Conservation (phyloP, 2,113 vertebrate species). For the Psophia crepitans region DNA sequence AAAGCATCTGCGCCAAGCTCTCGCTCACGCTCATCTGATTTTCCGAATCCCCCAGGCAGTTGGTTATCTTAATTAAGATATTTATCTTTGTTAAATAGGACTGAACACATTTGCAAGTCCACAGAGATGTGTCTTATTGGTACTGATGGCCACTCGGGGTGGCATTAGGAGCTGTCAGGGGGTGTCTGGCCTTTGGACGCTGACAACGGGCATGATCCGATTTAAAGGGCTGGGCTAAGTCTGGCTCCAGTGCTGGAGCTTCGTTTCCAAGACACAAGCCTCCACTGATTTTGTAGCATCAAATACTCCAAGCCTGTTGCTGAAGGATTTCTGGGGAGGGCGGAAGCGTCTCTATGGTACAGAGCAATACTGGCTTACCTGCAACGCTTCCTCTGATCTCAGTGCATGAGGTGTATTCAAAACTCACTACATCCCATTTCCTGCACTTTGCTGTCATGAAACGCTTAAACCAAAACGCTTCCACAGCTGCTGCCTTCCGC, state of each 20-base stretch:
- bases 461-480: background rate
- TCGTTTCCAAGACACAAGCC: background rate
- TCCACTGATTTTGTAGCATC: background rate
- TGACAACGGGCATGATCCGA: background rate
- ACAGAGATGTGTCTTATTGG: background rate
- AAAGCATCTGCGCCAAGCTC: background rate
- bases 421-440: background rate
- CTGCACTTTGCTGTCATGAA: background rate
- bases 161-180: background rate
- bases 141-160: background rate
- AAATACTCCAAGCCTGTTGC: background rate
- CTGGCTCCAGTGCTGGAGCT: background rate
- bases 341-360: background rate
- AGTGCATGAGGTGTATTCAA: rapidly evolving
- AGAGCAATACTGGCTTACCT: background rate
- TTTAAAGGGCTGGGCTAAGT: background rate
- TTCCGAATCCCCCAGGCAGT: background rate
- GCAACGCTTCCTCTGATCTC: background rate
- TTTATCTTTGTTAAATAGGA: background rate
- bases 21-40: background rate
- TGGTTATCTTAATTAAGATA: background rate
- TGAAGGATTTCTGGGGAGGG: background rate
- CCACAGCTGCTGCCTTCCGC: background rate
- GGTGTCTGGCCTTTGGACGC: background rate
- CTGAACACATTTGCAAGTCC: rapidly evolving